Evolutionary conservation across 1,140 invertebrate species (phyloP), one percentile per base, ranked within the genome.

Genomic region (Psix sp.): DNA sequence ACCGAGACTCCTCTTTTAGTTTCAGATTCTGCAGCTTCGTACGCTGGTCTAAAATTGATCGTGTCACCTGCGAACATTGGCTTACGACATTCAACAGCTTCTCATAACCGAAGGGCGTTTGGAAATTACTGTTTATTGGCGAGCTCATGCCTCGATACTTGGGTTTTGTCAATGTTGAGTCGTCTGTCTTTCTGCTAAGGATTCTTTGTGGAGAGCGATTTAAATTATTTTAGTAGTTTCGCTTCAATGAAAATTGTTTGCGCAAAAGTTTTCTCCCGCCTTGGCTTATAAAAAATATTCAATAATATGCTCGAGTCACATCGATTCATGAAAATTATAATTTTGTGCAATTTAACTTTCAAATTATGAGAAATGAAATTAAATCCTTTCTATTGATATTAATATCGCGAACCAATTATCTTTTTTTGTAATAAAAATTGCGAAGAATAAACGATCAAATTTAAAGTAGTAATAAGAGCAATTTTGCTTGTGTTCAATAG

Each of bases 11-110:
- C 13, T 65, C 59, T 10, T 48, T 60, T 10, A 49, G 52, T 24
- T 49, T 66, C 9, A 51, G 36, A 16, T 63, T 57, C 31, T 63
- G 49, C 35, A 59, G 5, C 7, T 67, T 71, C 10, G 31, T 45
- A 10, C 67, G 52, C 5, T 72, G 66, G 4, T 76, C 74, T 46
- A 76, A 67, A 67, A 76, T 76, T 33, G 67, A 67, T 68, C 39
- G 56, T 15, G 67, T 76, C 35, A 72, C 74, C 74, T 76, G 74
- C 39, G 63, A 76, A 67, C 49, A 63, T 76, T 71, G 21, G 56
- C 38, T 60, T 24, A 56, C 38, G 26, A 71, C 52, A 66, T 38
- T 76, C 54, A 71, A 62, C 10, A 76, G 62, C 52, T 71, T 57
- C 51, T 35, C 48, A 24, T 49, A 66, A 38, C 18, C 42, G 14